phyloP scores from a whole-genome alignment of 2,888 invertebrate genomes.

The Yponomeuta cagnagella region DNA sequence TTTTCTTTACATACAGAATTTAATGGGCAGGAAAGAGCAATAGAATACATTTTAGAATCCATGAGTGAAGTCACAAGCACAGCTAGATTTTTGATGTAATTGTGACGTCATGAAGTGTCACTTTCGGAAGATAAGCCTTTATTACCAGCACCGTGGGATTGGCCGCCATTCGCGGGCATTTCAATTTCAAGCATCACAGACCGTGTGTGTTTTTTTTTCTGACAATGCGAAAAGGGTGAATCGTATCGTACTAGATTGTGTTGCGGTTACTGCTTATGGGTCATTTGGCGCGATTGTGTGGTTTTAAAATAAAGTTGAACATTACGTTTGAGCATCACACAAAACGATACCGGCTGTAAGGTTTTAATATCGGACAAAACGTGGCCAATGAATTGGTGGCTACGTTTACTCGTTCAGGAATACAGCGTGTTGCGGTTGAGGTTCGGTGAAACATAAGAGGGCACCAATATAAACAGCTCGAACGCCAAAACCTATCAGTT shows the following conservation, averaged over 20 bases:
- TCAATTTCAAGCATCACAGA: conserved; percentile 28
- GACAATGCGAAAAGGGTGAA: conserved; percentile 27
- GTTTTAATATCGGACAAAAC: not conserved
- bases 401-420: too few relatives aligned
- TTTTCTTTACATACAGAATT: too few relatives aligned
- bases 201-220: conserved; percentile 25
- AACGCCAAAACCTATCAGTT: too few relatives aligned
- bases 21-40: too few relatives aligned
- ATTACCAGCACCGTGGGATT: not conserved
- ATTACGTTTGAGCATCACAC: not conserved
- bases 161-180: conserved; percentile 17
- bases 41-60: too few relatives aligned
- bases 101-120: not conserved
- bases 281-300: not conserved
- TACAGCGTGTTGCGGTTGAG: too few relatives aligned
- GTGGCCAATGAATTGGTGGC: too few relatives aligned
- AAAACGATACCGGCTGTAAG: not conserved
- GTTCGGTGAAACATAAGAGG: too few relatives aligned
- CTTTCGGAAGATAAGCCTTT: not conserved
- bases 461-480: too few relatives aligned
- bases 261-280: conserved; percentile 23
- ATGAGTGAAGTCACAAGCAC: too few relatives aligned
- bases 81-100: not conserved
- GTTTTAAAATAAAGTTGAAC: not conserved
- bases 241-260: conserved; percentile 25